Conservation (phyloP, 1,140 invertebrate species). For the Sipha flava region DNA sequence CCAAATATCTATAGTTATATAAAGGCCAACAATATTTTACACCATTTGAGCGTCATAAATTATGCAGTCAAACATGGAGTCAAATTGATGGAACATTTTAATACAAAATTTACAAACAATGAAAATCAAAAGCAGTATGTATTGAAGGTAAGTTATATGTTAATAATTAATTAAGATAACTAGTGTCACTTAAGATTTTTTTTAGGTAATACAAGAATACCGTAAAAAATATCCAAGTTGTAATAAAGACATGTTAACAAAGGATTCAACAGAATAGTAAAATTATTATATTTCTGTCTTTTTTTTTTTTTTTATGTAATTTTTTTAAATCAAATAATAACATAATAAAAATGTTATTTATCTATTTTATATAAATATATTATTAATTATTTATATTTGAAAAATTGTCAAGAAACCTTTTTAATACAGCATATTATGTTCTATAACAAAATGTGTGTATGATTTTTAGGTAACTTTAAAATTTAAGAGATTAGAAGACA, state of each 20-base stretch:
- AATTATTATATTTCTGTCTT: no score
- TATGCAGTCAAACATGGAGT: conserved; percentile 38
- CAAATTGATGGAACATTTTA: conserved; percentile 37
- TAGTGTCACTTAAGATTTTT: background rate
- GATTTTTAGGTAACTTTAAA: background rate
- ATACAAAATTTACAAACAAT: conserved; percentile 34
- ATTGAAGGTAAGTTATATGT: conserved; percentile 34
- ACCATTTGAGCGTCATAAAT: conserved; percentile 38
- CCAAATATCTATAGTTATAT: background rate
- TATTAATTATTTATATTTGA: background rate
- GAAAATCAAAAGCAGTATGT: conserved; percentile 39
- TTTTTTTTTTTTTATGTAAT: background rate
- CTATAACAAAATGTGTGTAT: no score
- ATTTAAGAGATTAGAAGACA: no score
- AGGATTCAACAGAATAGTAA: no score
- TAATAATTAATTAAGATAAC: background rate
- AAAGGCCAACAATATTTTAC: conserved; percentile 28
- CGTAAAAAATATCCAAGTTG: background rate
- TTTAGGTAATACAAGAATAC: background rate
- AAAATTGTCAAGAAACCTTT: background rate
- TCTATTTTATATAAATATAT: background rate
- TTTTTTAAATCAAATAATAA: background rate
- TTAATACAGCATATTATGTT: background rate
- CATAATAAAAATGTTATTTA: background rate
- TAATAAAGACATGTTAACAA: no score